Evolutionary conservation across 1,140 invertebrate species (phyloP).

Genomic region (Ips nitidus): DNA sequence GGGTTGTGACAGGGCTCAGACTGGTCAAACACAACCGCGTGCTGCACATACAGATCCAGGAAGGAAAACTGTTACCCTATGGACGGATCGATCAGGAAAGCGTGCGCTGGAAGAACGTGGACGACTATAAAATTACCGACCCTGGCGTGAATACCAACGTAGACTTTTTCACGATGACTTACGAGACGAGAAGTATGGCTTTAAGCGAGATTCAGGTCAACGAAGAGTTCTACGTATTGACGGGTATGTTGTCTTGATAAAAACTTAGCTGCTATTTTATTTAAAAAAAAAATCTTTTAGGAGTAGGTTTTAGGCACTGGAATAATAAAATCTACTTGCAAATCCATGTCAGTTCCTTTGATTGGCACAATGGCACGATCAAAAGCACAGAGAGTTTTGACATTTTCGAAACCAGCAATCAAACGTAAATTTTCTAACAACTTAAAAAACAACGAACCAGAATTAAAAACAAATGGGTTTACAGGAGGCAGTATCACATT

Average conservation of each 20-base stretch:
- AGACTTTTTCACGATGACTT: conserved; percentile 72
- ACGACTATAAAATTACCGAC: conserved; percentile 59
- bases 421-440: not conserved
- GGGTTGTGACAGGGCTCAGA: conserved; percentile 74
- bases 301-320: conserved; percentile 10
- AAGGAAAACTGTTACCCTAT: conserved; percentile 64
- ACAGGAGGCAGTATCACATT: conserved; percentile 48
- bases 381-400: not conserved
- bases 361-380: conserved; percentile 13
- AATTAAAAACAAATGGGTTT: not conserved
- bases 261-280: not conserved
- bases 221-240: conserved; percentile 60
- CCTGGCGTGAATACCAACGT: conserved; percentile 54
- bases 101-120: conserved; percentile 64
- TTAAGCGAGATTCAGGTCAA: conserved; percentile 70
- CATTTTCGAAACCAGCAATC: conserved; percentile 12
- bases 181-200: conserved; percentile 72
- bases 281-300: conserved; percentile 4
- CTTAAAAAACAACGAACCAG: not conserved
- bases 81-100: conserved; percentile 63
- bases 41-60: conserved; percentile 76
- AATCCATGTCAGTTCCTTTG: conserved; percentile 22
- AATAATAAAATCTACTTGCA: conserved; percentile 7
- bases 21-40: conserved; percentile 70
- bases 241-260: conserved; percentile 53